phyloP scores from a whole-genome alignment of 2,888 invertebrate genomes.

The Fragum whitleyi region DNA sequence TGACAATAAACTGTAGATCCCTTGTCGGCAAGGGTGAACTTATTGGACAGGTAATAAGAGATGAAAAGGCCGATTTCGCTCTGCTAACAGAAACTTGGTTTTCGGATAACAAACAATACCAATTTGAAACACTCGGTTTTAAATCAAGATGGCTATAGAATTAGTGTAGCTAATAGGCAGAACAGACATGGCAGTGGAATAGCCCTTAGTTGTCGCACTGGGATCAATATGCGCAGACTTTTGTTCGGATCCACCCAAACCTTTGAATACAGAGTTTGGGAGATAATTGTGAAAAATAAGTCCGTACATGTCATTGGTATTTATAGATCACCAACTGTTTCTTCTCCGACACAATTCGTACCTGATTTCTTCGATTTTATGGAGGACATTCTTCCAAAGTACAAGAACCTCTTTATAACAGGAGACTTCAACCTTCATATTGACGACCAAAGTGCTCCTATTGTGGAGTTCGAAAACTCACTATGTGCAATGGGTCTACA shows the following conservation, averaged over 20 bases:
- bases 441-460: not conserved
- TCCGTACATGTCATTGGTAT: constrained; percentile 32
- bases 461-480: constrained; percentile 25
- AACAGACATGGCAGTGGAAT: constrained; percentile 33
- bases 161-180: constrained; percentile 21
- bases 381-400: constrained; percentile 10
- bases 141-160: constrained; percentile 34
- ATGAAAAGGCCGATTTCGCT: constrained; percentile 35
- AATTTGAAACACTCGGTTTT: constrained; percentile 44
- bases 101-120: constrained; percentile 39
- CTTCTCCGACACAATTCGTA: constrained; percentile 34
- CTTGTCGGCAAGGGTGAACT: constrained; percentile 27
- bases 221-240: constrained; percentile 16
- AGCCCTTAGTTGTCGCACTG: constrained; percentile 15
- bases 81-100: constrained; percentile 47
- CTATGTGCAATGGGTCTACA: constrained; percentile 24
- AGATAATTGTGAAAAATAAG: not conserved
- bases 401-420: not conserved
- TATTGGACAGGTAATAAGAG: constrained; percentile 32
- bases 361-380: constrained; percentile 31
- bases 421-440: constrained; percentile 22
- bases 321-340: constrained; percentile 38
- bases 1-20: constrained; percentile 15
- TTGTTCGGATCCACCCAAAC: constrained; percentile 6
- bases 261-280: constrained; percentile 26